phyloP scores from a whole-genome alignment of 2,888 invertebrate genomes.

The Oasisia sp. region DNA sequence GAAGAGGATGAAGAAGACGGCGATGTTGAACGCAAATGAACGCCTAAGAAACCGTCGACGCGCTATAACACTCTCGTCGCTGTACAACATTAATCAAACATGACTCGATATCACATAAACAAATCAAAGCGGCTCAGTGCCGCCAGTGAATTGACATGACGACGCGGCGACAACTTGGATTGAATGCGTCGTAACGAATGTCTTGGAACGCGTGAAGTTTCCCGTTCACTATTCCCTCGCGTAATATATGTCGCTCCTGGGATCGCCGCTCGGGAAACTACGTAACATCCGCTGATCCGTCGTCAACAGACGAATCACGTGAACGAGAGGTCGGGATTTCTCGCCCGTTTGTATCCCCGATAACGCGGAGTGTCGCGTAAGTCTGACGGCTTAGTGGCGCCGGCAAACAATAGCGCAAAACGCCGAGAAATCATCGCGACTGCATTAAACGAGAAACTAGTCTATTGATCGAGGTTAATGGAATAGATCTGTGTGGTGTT shows the following conservation, averaged over 20 bases:
- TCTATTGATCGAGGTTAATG: slow-evolving; percentile 3
- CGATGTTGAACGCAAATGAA: not conserved
- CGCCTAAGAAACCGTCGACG: not conserved
- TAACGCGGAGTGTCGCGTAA: not conserved
- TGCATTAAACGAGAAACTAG: slow-evolving; percentile 1
- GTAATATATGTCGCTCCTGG: not conserved
- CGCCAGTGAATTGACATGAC: not conserved
- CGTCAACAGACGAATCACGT: not conserved
- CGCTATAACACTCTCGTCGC: too few relatives aligned
- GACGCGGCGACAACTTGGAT: not conserved
- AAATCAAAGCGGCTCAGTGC: not conserved
- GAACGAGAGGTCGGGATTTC: not conserved
- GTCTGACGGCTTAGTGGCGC: not conserved
- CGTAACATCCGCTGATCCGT: not conserved
- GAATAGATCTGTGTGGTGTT: slow-evolving; percentile 1
- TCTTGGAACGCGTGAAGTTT: not conserved
- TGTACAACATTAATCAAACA: not conserved
- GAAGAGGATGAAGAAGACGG: too few relatives aligned
- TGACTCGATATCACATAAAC: not conserved
- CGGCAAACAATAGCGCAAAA: not conserved
- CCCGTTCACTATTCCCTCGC: not conserved
- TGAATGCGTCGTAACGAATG: not conserved
- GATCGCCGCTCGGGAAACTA: not conserved
- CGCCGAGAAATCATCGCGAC: not conserved
- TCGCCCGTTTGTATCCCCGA: not conserved